Evolutionary conservation across 2,797 vertebrate genomes (phyloP).

Genomic region (Taenioides sp.): DNA sequence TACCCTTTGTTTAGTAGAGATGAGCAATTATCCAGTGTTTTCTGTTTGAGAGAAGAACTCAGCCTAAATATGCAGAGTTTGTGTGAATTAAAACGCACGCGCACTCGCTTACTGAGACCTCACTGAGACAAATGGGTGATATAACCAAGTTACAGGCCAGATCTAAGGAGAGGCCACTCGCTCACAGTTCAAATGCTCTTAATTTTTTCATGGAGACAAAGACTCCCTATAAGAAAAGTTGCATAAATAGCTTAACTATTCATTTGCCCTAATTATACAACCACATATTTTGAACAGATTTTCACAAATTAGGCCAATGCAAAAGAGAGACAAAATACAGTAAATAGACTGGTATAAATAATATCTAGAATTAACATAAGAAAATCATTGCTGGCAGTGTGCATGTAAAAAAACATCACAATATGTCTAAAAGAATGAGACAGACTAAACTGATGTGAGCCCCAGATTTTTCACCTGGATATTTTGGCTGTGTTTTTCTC

Average conservation of each 20-base stretch:
- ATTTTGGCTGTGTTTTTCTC: neutral
- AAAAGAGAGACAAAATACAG: neutral
- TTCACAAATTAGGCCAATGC: neutral
- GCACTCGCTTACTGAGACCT: no score
- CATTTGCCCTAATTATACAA: neutral
- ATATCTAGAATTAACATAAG: neutral
- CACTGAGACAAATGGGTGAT: no score
- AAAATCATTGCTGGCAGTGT: neutral
- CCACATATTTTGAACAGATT: neutral
- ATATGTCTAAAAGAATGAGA: neutral
- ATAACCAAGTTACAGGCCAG: neutral
- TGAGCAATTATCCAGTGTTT: no score
- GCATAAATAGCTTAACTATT: no score
- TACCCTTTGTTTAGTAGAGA: no score
- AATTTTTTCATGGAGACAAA: no score
- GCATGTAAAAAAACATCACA: neutral
- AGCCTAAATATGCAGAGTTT: no score
- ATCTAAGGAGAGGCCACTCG: neutral
- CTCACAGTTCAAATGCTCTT: no score
- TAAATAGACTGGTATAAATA: neutral
- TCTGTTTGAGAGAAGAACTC: no score
- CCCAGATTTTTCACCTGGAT: constrained; percentile 4
- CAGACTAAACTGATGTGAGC: neutral
- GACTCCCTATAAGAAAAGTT: no score
- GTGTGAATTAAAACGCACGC: no score